Percentiles rank a stretch among this genome's conserved stretches.
Evolutionary conservation across 1,140 invertebrate species (phyloP).

Genomic region (Sarcophaga peregrina): DNA sequence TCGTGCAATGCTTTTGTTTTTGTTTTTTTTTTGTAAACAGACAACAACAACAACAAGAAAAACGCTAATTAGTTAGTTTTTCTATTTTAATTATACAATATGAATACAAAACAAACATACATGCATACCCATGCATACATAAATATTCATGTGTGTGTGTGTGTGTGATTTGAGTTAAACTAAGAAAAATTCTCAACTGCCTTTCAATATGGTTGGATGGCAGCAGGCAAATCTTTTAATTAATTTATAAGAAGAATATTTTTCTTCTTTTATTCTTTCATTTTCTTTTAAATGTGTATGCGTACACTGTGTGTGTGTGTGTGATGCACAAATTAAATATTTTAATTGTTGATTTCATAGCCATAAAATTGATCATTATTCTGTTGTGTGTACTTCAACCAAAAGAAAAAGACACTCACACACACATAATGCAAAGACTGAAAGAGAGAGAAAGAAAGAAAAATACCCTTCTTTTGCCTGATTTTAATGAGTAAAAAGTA

Average conservation of each 20-base stretch:
- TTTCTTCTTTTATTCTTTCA: not conserved
- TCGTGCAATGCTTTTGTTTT: not conserved
- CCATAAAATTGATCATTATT: constrained; percentile 42
- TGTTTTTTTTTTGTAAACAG: too few relatives aligned
- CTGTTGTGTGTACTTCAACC: not conserved
- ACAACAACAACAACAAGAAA: constrained; percentile 29
- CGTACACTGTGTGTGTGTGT: constrained; percentile 11
- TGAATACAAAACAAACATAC: too few relatives aligned
- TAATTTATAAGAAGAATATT: constrained; percentile 25
- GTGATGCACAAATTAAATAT: constrained; percentile 39
- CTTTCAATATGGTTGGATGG: not conserved
- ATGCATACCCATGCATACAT: too few relatives aligned
- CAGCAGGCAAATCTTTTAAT: constrained; percentile 35
- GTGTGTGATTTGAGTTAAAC: too few relatives aligned
- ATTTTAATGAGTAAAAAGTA: constrained; percentile 31
- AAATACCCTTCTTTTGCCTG: not conserved
- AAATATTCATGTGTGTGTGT: too few relatives aligned
- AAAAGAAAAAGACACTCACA: not conserved
- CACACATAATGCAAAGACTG: not conserved
- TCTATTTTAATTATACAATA: constrained; percentile 36
- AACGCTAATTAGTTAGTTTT: constrained; percentile 41
- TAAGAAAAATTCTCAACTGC: constrained; percentile 32
- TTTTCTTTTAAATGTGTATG: not conserved
- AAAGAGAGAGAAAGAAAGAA: not conserved
- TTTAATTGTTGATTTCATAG: constrained; percentile 39